A percentile compares a stretch with the other conserved stretches of the same genome.
Conservation (phyloP, 2,113 vertebrate genomes). For the Rynchops niger region DNA sequence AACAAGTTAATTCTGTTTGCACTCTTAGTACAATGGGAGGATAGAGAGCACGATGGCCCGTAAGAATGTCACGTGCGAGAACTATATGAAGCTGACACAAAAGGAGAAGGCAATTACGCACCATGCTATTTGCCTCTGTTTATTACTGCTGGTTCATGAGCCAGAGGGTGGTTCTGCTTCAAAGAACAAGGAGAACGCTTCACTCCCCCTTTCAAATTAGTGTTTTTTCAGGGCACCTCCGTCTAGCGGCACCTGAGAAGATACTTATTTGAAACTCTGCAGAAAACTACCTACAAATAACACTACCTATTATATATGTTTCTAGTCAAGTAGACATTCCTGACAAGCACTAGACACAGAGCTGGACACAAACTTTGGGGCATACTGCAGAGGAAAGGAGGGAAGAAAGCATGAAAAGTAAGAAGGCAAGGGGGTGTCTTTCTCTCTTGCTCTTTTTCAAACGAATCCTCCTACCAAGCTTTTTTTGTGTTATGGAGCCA, state of each 20-base stretch:
- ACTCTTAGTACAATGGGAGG: background rate
- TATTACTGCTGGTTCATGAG: background rate
- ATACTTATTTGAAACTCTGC: background rate
- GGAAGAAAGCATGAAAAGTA: background rate
- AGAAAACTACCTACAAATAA: background rate
- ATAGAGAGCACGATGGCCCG: conserved; percentile 8
- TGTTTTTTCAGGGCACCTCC: background rate
- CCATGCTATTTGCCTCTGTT: background rate
- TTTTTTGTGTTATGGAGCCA: background rate
- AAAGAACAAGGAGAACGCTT: background rate
- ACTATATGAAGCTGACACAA: background rate
- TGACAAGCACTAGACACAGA: background rate
- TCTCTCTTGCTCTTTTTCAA: background rate
- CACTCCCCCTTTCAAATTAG: background rate
- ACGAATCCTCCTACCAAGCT: background rate
- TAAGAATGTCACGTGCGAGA: background rate
- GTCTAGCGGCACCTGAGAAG: background rate
- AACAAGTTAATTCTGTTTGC: conserved; percentile 28
- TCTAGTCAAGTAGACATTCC: background rate
- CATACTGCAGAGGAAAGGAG: background rate
- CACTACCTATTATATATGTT: background rate
- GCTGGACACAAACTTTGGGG: background rate
- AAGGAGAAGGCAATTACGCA: background rate
- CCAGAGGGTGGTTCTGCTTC: conserved; percentile 47
- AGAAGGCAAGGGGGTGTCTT: background rate